phyloP scores from a whole-genome alignment of 2,888 invertebrate genomes.

The Zaprionus bogoriensis region DNA sequence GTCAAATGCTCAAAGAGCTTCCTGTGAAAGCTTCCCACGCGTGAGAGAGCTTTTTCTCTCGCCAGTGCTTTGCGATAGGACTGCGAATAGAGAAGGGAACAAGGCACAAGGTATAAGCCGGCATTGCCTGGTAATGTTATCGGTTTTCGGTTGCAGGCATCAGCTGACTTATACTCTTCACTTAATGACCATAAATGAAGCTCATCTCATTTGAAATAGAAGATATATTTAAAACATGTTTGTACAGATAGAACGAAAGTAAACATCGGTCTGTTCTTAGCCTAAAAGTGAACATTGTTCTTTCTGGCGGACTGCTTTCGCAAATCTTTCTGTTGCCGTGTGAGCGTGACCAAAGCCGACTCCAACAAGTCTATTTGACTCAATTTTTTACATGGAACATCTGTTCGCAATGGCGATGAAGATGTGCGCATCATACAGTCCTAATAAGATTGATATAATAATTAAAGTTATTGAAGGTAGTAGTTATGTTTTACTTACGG shows the following conservation, averaged over 20 bases:
- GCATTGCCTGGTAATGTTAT: background rate
- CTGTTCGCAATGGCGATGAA: background rate
- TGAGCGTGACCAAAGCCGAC: slow-evolving; percentile 8
- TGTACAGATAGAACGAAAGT: too few relatives aligned
- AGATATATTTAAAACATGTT: background rate
- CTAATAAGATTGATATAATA: background rate
- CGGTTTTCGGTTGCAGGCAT: too few relatives aligned
- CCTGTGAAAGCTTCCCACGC: slow-evolving; percentile 9
- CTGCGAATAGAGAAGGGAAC: background rate
- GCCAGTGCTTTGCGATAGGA: background rate
- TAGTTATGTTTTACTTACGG: slow-evolving; percentile 1
- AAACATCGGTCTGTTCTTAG: too few relatives aligned
- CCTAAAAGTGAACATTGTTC: background rate
- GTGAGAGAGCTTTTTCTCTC: slow-evolving; percentile 9
- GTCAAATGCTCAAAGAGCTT: slow-evolving; percentile 20
- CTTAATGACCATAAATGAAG: too few relatives aligned
- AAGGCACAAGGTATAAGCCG: background rate
- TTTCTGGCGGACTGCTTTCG: background rate
- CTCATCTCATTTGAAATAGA: too few relatives aligned
- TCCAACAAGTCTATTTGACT: slow-evolving; percentile 15
- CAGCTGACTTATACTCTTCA: too few relatives aligned
- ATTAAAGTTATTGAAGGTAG: too few relatives aligned
- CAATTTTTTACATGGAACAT: background rate
- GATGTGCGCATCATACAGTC: background rate
- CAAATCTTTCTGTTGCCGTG: slow-evolving; percentile 11